phyloP scores from a whole-genome alignment of 2,888 invertebrate genomes.

The Aproaerema taeniolella region DNA sequence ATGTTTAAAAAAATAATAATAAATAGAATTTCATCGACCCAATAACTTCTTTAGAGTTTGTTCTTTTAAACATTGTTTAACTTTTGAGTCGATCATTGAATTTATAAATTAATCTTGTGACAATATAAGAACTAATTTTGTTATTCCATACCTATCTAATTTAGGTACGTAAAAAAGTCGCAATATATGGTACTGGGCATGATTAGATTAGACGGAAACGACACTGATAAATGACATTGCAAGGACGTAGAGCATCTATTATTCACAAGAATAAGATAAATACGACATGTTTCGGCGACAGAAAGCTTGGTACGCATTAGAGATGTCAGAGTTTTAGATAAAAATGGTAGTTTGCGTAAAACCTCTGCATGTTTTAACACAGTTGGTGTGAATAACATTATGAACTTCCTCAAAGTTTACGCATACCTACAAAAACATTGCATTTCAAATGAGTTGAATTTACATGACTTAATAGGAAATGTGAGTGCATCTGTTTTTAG shows the following conservation, averaged over 20 bases:
- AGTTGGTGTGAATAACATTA: conserved; percentile 5
- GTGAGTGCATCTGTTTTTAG: background rate
- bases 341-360: too few relatives aligned
- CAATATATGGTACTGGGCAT: conserved; percentile 47
- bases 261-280: conserved; percentile 57
- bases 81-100: too few relatives aligned
- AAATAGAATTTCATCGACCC: too few relatives aligned
- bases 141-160: conserved; percentile 26
- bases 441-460: conserved; percentile 9
- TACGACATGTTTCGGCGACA: conserved; percentile 42
- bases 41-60: too few relatives aligned
- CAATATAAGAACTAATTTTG: too few relatives aligned
- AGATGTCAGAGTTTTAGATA: conserved; percentile 5
- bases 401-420: conserved; percentile 2
- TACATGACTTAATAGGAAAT: conserved; percentile 3
- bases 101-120: too few relatives aligned
- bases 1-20: too few relatives aligned
- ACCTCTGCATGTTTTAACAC: background rate
- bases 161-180: conserved; percentile 35
- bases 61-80: too few relatives aligned
- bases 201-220: conserved; percentile 58
- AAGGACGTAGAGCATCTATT: conserved; percentile 51
- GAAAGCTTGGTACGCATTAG: conserved; percentile 29
- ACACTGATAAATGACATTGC: conserved; percentile 54
- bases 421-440: conserved; percentile 4